Evolutionary conservation across 2,888 invertebrate genomes (phyloP).

Genomic region (Dryadula phaetusa): DNA sequence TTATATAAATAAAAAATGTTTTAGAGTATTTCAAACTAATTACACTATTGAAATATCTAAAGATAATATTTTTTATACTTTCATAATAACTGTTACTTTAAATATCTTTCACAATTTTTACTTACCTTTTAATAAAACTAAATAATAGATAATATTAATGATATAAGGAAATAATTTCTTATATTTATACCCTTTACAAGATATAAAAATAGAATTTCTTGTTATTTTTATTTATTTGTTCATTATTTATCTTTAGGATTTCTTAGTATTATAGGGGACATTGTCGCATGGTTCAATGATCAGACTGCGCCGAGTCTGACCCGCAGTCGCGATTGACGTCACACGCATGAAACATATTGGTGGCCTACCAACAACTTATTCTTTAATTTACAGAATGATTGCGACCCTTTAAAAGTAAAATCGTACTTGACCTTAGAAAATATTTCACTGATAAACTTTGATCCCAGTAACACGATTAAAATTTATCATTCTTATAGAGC

Average conservation of each 20-base stretch:
- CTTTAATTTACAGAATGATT: conserved; percentile 8
- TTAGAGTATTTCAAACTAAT: too few species aligned
- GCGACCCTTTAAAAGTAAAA: conserved; percentile 22
- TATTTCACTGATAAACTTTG: conserved; percentile 37
- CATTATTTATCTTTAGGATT: conserved; percentile 54
- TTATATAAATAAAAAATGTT: background rate
- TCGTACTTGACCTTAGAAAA: conserved; percentile 23
- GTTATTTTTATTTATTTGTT: conserved; percentile 5
- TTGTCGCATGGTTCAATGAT: conserved; percentile 73
- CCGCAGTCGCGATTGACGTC: conserved; percentile 70
- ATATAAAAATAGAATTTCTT: background rate
- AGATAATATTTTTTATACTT: too few species aligned
- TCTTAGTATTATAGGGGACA: conserved; percentile 70
- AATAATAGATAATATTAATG: too few species aligned
- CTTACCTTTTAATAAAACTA: too few species aligned
- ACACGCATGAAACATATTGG: conserved; percentile 66
- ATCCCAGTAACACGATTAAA: conserved; percentile 19
- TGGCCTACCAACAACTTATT: conserved; percentile 19
- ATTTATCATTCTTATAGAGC: conserved; percentile 23
- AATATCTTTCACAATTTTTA: too few species aligned
- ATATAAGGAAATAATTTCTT: too few species aligned
- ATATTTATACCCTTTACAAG: too few species aligned
- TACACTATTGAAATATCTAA: too few species aligned
- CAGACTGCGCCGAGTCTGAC: conserved; percentile 50
- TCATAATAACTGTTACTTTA: too few species aligned